phyloP scores from a whole-genome alignment of 2,797 vertebrate genomes.

The Saxicola maurus region DNA sequence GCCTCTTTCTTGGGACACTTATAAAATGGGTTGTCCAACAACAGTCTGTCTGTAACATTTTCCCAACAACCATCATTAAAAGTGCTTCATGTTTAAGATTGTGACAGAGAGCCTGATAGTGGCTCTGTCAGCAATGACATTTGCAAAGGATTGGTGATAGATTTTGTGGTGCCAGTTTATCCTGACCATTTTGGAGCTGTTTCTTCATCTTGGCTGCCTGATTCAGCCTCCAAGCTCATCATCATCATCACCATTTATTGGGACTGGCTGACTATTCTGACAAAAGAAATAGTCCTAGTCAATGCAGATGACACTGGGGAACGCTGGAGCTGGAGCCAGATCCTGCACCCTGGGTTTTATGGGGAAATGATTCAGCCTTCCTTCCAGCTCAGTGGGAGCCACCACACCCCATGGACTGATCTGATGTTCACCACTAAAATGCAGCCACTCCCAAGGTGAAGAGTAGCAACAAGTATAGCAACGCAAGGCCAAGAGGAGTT shows the following conservation, averaged over 20 bases:
- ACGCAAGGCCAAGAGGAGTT: neutral
- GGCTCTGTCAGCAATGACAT: neutral
- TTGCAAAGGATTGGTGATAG: neutral
- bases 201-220: slow-evolving; percentile 15
- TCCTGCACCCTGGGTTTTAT: neutral
- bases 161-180: neutral
- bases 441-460: neutral
- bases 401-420: neutral
- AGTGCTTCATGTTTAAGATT: neutral
- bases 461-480: neutral
- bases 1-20: neutral
- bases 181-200: neutral
- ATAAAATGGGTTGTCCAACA: neutral
- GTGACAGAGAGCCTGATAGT: neutral
- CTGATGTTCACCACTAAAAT: neutral
- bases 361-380: neutral
- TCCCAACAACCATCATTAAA: neutral
- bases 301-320: neutral
- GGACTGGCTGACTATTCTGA: neutral
- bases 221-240: neutral
- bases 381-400: neutral
- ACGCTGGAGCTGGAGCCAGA: neutral
- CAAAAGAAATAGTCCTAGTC: neutral
- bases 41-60: neutral
- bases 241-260: neutral